Evolutionary conservation across 2,888 invertebrate genomes (phyloP).

Genomic region (Pseudococcus longispinus): DNA sequence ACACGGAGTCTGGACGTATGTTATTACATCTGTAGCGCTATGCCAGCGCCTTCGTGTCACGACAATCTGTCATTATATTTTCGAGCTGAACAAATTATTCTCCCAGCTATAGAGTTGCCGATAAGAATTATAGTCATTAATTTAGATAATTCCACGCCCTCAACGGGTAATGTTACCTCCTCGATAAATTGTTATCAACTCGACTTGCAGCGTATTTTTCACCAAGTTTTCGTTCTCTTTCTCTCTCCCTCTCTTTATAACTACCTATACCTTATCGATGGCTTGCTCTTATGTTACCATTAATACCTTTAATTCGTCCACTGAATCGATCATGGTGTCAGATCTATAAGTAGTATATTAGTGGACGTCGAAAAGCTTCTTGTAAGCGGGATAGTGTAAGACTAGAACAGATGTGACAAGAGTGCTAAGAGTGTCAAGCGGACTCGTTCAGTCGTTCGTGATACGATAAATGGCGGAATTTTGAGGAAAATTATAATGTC

Average conservation of each 20-base stretch:
- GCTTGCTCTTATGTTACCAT: neutral
- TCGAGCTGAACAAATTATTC: constrained; percentile 41
- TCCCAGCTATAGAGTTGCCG: neutral
- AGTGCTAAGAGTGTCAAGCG: too few species aligned
- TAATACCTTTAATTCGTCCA: neutral
- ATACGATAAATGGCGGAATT: too few species aligned
- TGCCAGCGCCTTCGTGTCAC: neutral
- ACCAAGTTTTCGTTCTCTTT: neutral
- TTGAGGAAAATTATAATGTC: too few species aligned
- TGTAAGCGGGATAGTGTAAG: too few species aligned
- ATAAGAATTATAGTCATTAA: constrained; percentile 49
- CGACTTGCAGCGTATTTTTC: neutral
- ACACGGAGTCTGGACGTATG: constrained; percentile 23
- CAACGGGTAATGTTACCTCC: neutral
- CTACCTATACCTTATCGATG: neutral
- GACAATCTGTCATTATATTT: constrained; percentile 49
- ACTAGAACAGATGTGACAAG: too few species aligned
- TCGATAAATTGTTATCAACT: constrained; percentile 41
- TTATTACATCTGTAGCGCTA: constrained; percentile 9
- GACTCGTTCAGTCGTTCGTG: too few species aligned
- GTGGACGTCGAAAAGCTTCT: too few species aligned
- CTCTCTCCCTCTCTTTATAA: neutral
- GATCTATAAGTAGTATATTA: neutral
- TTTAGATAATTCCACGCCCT: constrained; percentile 11
- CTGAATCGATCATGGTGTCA: neutral